Conservation (phyloP, 1,140 invertebrate genomes). For the Zophobas atratus region DNA sequence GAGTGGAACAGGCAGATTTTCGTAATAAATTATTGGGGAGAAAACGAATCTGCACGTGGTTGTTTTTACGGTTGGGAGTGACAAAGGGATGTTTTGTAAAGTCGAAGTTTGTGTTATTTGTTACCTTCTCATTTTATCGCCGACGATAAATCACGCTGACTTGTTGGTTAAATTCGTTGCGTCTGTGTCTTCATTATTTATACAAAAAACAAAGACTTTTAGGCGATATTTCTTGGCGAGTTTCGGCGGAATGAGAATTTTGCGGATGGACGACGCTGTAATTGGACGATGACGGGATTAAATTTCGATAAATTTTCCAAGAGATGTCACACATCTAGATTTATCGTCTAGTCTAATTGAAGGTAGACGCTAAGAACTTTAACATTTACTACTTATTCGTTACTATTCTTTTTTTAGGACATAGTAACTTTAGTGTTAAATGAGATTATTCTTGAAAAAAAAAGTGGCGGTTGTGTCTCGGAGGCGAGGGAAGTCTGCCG, state of each 20-base stretch:
- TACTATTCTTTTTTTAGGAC: no score
- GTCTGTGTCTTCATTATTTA: slow-evolving; percentile 13
- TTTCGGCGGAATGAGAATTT: neutral
- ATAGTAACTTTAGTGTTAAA: no score
- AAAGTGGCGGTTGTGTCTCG: no score
- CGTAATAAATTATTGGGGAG: neutral
- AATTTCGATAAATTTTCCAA: neutral
- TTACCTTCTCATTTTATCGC: slow-evolving; percentile 16
- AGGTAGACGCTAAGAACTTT: no score
- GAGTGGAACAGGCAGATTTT: neutral
- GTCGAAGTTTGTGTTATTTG: slow-evolving; percentile 10
- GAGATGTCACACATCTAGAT: no score
- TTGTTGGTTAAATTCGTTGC: slow-evolving; percentile 14
- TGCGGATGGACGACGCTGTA: neutral
- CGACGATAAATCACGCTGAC: slow-evolving; percentile 1
- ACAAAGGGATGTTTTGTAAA: slow-evolving; percentile 9
- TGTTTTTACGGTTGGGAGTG: neutral
- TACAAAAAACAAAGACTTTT: slow-evolving; percentile 3
- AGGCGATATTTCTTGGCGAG: neutral
- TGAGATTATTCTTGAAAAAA: no score
- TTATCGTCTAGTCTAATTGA: no score
- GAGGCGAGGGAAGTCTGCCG: no score
- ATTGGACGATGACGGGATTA: neutral
- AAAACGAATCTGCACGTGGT: neutral
- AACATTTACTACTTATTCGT: no score